These are phyloP conservation scores for Himantopus leucocephalus DNA, from an alignment of 2,113 vertebrate genomes.

Conservation along the genomic window DNA sequence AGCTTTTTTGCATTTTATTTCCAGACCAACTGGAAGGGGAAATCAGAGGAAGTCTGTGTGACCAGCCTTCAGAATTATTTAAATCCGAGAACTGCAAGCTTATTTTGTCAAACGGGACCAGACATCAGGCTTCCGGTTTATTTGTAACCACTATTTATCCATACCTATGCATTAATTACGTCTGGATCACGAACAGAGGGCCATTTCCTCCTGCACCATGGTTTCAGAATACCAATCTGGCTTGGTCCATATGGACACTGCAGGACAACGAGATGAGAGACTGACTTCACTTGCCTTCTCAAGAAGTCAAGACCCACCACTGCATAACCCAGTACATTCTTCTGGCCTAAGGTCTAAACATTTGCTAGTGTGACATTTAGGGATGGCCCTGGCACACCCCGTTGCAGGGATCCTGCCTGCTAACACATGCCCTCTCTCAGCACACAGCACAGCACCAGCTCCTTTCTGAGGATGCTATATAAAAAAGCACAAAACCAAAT, in stretches of 20 bases:
- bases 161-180: neutral
- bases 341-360: neutral
- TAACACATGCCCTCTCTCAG: neutral
- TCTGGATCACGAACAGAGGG: neutral
- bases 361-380: neutral
- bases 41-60: neutral
- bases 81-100: neutral
- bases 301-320: neutral
- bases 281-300: neutral
- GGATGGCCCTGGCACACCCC: neutral
- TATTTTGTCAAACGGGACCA: neutral
- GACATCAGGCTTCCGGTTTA: neutral
- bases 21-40: neutral
- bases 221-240: neutral
- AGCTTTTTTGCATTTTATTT: neutral
- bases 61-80: neutral
- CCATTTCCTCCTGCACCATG: neutral
- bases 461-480: neutral
- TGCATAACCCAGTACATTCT: neutral
- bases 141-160: neutral
- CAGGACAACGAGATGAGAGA: neutral
- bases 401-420: neutral
- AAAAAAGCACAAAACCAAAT: neutral
- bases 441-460: neutral
- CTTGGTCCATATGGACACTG: neutral